Evolutionary conservation across 1,140 invertebrate genomes (phyloP), one percentile per base, ranked within the genome.

Genomic region (Dendrolimus kikuchii): DNA sequence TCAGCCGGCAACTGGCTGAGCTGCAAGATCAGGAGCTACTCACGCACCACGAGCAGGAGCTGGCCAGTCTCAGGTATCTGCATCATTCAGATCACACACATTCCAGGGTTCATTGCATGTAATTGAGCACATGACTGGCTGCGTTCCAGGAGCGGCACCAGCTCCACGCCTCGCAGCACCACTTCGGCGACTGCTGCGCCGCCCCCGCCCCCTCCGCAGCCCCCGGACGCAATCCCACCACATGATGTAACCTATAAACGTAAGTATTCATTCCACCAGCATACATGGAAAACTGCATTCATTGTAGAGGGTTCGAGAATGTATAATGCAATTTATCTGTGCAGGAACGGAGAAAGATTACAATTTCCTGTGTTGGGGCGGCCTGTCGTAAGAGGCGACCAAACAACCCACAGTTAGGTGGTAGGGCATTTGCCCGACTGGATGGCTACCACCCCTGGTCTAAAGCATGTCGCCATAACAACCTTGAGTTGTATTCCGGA

Each of bases 1-100:
- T 90, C 6, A 92, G 90, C 70, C 88, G 90, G 55, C 90, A 89
- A 64, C 81, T 90, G 47, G 87, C 90, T 48, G 91, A 92, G 78
- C 81, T 92, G 52, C 92, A 93, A 60, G 91, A 92, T 74, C 91
- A 92, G 72, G 92, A 93, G 62, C 90, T 90, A 51, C 89, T 92
- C 50, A 92, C 90, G 36, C 93, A 94, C 68, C 95, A 96, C 69
- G 95, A 96, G 68, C 91, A 92, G 63, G 95, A 96, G 69, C 88
- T 96, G 6, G 92, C 91, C 55, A 93, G 91, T 66, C 86, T 95
- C 38, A 91, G 93, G 93, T 93, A 4, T 79, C 37, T 50, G 49
- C 7, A 40, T 40, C 8, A 9, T 69, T 90, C 91, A 46, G 88
- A 89, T 57, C 87, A 91, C 50, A 91, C 89, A 6, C 92, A 93